These are phyloP conservation scores for Erythrocercus mccallii DNA, from an alignment of 2,113 vertebrate species.

Conservation along the genomic window DNA sequence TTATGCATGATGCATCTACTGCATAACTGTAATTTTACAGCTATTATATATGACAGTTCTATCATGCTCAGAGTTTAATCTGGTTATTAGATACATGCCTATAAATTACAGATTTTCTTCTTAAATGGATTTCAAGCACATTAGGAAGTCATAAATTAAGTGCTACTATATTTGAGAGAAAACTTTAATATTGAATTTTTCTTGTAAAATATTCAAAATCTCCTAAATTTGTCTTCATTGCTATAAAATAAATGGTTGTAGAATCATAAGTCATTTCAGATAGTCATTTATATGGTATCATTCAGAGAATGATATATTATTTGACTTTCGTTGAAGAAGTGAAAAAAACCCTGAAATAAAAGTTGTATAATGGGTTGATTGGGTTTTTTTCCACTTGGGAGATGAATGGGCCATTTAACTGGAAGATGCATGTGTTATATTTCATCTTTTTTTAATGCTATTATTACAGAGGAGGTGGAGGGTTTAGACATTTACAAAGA, in stretches of 20 bases:
- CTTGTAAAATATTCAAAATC: constrained; percentile 9
- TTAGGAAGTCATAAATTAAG: constrained; percentile 50
- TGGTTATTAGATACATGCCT: not conserved
- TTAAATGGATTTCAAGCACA: constrained; percentile 34
- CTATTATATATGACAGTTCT: not conserved
- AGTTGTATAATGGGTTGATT: not conserved
- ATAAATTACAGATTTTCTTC: constrained; percentile 17
- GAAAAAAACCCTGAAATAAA: not conserved
- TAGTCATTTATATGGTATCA: not conserved
- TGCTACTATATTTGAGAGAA: not conserved
- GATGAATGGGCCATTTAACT: not conserved
- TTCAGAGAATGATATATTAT: constrained; percentile 8
- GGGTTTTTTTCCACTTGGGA: not conserved
- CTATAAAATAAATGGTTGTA: constrained; percentile 29
- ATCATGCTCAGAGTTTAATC: not conserved
- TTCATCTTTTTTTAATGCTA: not conserved
- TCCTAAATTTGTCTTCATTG: constrained; percentile 35
- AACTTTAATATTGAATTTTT: constrained; percentile 24
- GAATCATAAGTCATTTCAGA: constrained; percentile 28
- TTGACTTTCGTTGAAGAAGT: not conserved
- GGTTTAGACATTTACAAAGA: not conserved
- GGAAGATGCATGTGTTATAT: not conserved
- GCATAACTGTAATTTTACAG: not conserved
- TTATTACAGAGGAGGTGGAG: not conserved
- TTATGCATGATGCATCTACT: not conserved